These are phyloP conservation scores for Anguilla japonica DNA, from an alignment of 2,113 vertebrate genomes.

Conservation along the genomic window DNA sequence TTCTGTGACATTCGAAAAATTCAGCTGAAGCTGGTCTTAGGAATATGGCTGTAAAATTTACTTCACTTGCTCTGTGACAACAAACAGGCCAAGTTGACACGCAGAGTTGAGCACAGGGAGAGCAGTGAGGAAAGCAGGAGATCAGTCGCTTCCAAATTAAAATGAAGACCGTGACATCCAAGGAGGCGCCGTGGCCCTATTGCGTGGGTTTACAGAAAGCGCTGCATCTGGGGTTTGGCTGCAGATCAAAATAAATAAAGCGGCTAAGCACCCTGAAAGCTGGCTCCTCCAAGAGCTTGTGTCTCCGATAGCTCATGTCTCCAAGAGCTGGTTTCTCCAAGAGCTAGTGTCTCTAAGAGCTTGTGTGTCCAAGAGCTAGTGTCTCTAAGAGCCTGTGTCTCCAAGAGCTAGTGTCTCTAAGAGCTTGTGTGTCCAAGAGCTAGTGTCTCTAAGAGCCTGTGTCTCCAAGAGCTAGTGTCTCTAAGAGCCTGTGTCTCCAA, in stretches of 20 bases:
- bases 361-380: no score
- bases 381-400: no score
- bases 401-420: no score
- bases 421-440: no score
- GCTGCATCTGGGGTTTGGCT: not conserved
- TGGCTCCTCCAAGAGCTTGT: no score
- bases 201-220: conserved; percentile 12
- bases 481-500: no score
- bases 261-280: not conserved
- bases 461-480: no score
- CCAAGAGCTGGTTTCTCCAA: no score
- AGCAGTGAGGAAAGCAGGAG: not conserved
- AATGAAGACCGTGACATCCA: not conserved
- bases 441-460: no score
- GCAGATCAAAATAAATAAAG: not conserved
- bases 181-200: not conserved
- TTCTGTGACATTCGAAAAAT: not conserved
- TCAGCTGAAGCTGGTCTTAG: not conserved
- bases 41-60: not conserved
- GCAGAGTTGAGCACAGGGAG: conserved; percentile 13
- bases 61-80: not conserved
- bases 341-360: no score
- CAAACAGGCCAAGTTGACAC: not conserved
- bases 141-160: conserved; percentile 11
- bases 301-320: no score